These are phyloP conservation scores for Cyanocitta stelleri DNA, from an alignment of 2,113 vertebrate species.

Conservation along the genomic window DNA sequence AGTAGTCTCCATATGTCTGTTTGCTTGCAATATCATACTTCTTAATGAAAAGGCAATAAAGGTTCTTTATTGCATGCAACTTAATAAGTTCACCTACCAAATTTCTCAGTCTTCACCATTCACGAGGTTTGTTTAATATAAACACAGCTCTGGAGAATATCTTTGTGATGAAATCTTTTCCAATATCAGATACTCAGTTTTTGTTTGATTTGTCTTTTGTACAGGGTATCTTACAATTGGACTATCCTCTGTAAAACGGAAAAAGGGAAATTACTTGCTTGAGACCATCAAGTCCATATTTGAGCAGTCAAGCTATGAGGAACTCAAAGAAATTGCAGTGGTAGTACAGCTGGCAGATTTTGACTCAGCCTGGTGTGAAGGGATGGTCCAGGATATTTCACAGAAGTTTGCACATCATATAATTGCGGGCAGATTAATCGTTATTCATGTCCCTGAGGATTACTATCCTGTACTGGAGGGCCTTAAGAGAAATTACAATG, in stretches of 20 bases:
- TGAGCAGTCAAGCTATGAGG: constrained; percentile 97
- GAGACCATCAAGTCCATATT: constrained; percentile 96
- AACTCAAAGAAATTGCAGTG: constrained; percentile 92
- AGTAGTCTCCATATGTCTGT: neutral
- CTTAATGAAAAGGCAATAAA: neutral
- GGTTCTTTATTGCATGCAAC: neutral
- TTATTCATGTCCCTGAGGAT: constrained; percentile 93
- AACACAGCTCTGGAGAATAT: neutral
- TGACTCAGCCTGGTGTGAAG: constrained; percentile 89
- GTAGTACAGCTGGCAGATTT: constrained; percentile 95
- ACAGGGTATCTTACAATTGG: constrained; percentile 94
- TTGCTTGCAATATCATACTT: neutral
- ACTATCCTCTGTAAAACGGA: constrained; percentile 92
- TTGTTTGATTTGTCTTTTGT: constrained; percentile 42
- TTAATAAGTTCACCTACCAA: neutral
- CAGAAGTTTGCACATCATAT: constrained; percentile 97
- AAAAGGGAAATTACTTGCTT: constrained; percentile 92
- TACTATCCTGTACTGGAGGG: constrained; percentile 92
- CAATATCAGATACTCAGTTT: neutral
- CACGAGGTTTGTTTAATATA: neutral
- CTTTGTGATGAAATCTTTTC: neutral
- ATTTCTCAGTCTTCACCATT: neutral
- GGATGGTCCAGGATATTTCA: constrained; percentile 89
- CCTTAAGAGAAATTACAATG: constrained; percentile 97
- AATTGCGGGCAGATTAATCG: constrained; percentile 90